Base-by-base conservation (phyloP, 2,113 vertebrate genomes). In the Mixornis gularis region DNA sequence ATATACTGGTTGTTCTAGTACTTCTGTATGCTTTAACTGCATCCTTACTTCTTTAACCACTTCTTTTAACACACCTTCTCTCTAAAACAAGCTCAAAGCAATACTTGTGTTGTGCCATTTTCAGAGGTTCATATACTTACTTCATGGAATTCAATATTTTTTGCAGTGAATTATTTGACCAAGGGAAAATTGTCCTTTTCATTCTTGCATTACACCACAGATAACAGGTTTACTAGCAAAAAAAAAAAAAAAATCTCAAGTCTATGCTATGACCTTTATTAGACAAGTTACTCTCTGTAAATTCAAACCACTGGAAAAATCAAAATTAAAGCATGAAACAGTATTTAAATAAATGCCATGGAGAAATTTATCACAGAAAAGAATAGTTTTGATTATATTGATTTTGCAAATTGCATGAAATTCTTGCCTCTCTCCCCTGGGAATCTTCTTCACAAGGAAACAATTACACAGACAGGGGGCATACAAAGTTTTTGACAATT, bases 401-500 rank as follows among this genome's bases (percentile, higher is more conserved):
- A 27, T 8, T 62, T 58, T 41, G 5, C 4, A 48, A 34, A 56
- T 27, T 72, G 17, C 5, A 34, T 40, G 36, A 43, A 85, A 82
- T 17, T 73, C 25, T 59, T 59, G 7, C 5, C 11, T 12, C 4
- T 48, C 30, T 60, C 26, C 12, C 1, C 19, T 53, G 7, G 15
- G 11, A 64, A 41, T 53, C 6, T 26, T 58, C 20, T 87, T 34
- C 49, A 53, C 20, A 34, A 59, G 14, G 0, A 41, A 56, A 52
- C 16, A 53, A 9, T 24, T 64, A 41, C 13, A 49, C 17, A 65
- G 55, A 43, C 20, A 69, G 14, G n/a, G 27, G 15, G 6, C 24
- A 44, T 16, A 36, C 4, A 32, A 34, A 21, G 30, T 27, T 84
- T 64, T 34, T 5, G 9, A 59, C 7, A 48, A 48, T 0, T 0